Conservation (phyloP, 2,113 vertebrate genomes). For the Rostratula benghalensis region DNA sequence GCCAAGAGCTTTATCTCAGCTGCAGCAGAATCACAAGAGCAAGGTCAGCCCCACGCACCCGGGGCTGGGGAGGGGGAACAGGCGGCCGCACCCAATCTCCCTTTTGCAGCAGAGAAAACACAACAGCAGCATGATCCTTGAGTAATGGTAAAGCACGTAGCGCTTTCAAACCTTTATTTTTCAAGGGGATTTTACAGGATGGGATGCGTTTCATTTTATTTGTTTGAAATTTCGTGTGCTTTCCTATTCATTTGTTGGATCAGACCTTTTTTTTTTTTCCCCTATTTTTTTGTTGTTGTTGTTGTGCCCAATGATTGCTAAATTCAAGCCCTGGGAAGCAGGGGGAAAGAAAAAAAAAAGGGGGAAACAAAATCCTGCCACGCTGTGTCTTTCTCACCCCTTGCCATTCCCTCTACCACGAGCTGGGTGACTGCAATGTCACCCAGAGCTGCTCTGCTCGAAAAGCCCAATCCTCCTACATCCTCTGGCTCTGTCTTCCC, state of each 20-base stretch:
- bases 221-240: neutral
- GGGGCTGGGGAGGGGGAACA: neutral
- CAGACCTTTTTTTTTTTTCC: neutral
- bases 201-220: neutral
- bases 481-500: constrained; percentile 49
- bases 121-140: constrained; percentile 36
- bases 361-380: neutral
- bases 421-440: neutral
- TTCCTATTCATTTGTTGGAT: neutral
- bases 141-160: constrained; percentile 65
- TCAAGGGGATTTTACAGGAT: constrained; percentile 3
- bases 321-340: constrained; percentile 65
- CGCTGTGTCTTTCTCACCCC: neutral
- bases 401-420: neutral
- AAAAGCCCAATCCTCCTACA: constrained; percentile 12
- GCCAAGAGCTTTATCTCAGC: neutral
- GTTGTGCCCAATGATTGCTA: constrained; percentile 48
- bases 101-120: constrained; percentile 66
- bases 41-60: neutral
- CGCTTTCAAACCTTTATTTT: constrained; percentile 75
- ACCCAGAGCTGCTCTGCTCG: neutral
- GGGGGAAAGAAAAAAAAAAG: too few relatives aligned
- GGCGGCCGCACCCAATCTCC: neutral
- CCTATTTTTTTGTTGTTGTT: too few relatives aligned
- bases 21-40: neutral